A percentile compares a stretch with the other conserved stretches of the same genome.
phyloP scores from a whole-genome alignment of 2,888 invertebrate genomes.

The Masnerella sp. region DNA sequence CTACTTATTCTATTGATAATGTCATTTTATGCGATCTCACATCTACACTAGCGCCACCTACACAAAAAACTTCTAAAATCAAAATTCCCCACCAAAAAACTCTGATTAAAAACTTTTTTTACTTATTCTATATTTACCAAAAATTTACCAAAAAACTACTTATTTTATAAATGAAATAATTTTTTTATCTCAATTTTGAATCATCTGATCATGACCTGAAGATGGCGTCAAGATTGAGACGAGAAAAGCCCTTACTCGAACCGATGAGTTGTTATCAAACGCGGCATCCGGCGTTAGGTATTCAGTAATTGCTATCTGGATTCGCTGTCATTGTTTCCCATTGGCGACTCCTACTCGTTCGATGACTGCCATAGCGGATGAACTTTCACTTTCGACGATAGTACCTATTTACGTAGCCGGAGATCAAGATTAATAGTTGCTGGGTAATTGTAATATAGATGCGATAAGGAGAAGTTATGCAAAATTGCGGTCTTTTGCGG shows the following conservation, averaged over 20 bases:
- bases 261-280: conserved; percentile 27
- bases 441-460: conserved; percentile 32
- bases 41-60: no score
- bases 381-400: conserved; percentile 68
- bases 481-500: conserved; percentile 23
- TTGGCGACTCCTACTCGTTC: conserved; percentile 58
- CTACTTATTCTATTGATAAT: no score
- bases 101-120: no score
- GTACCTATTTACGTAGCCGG: conserved; percentile 48
- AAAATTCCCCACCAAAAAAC: no score
- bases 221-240: conserved; percentile 10
- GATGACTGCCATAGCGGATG: conserved; percentile 51
- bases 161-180: no score
- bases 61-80: no score
- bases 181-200: no score
- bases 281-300: conserved; percentile 60
- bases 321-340: conserved; percentile 66
- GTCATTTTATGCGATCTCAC: no score
- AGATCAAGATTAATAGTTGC: conserved; percentile 47
- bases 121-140: no score
- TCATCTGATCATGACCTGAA: no score
- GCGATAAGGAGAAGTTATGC: conserved; percentile 23
- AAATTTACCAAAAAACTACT: no score
- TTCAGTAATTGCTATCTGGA: conserved; percentile 64
- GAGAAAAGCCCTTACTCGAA: conserved; percentile 27